Percentiles rank a stretch among this genome's conserved stretches.
These are phyloP conservation scores for Atherix ibis DNA, from an alignment of 2,888 invertebrate genomes.

Conservation along the genomic window DNA sequence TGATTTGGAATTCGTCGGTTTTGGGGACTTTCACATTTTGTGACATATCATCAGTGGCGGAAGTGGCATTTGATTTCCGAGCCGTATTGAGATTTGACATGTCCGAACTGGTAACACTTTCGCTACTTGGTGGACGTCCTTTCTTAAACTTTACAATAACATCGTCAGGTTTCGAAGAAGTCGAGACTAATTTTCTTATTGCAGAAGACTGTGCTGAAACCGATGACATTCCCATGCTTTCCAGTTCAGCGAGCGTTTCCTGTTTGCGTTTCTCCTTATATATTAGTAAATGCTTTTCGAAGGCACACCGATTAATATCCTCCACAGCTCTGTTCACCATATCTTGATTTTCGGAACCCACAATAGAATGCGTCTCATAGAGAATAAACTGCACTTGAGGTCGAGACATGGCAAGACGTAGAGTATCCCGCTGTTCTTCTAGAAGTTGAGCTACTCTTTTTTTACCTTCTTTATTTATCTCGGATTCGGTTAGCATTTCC, in stretches of 20 bases:
- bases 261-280: slow-evolving; percentile 23
- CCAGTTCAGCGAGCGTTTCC: slow-evolving; percentile 25
- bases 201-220: slow-evolving; percentile 20
- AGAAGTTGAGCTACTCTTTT: slow-evolving; percentile 47
- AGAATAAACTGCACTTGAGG: slow-evolving; percentile 69
- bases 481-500: slow-evolving; percentile 54
- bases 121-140: slow-evolving; percentile 1
- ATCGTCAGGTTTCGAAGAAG: slow-evolving; percentile 7
- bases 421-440: slow-evolving; percentile 58
- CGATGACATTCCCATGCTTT: slow-evolving; percentile 24
- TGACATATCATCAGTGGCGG: slow-evolving; percentile 7
- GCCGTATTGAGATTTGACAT: slow-evolving; percentile 5
- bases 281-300: slow-evolving; percentile 45
- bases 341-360: slow-evolving; percentile 56
- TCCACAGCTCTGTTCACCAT: slow-evolving; percentile 53
- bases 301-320: slow-evolving; percentile 53
- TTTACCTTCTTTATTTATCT: slow-evolving; percentile 44
- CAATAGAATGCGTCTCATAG: slow-evolving; percentile 66
- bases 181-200: slow-evolving; percentile 15
- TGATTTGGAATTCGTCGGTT: slow-evolving; percentile 44
- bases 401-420: slow-evolving; percentile 57
- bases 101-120: slow-evolving; percentile 6
- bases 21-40: slow-evolving; percentile 11
- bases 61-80: slow-evolving; percentile 2
- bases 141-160: slow-evolving; percentile 1